Conservation (phyloP, 2,888 invertebrate genomes). For the Torymus tubicola region DNA sequence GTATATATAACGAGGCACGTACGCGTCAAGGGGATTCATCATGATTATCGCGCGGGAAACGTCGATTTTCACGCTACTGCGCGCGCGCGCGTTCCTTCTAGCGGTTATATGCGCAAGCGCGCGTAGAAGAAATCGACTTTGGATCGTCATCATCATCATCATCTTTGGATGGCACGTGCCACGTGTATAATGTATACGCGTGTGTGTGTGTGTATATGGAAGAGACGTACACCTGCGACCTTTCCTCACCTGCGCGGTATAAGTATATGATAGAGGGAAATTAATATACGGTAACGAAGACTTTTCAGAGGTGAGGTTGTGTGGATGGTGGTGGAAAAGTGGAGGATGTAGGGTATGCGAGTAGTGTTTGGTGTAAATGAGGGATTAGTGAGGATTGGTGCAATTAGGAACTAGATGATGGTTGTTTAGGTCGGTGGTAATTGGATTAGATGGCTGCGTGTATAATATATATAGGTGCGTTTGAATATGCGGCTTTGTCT, state of each 20-base stretch:
- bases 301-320: no score
- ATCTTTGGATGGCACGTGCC: conserved; percentile 9
- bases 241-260: conserved; percentile 26
- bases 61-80: conserved; percentile 42
- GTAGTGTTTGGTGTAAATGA: no score
- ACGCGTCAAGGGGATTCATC: no score
- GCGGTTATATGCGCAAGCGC: not conserved
- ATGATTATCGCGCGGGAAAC: conserved; percentile 8
- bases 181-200: not conserved
- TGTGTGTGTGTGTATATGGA: not conserved
- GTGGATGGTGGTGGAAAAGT: no score
- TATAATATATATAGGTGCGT: no score
- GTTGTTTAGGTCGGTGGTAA: no score
- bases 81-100: not conserved
- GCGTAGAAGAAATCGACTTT: conserved; percentile 18
- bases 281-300: not conserved
- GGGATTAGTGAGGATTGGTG: no score
- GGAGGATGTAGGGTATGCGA: no score
- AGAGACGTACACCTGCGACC: conserved; percentile 22
- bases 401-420: no score
- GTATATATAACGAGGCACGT: not conserved
- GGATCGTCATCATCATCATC: conserved; percentile 9
- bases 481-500: no score
- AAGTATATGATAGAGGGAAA: not conserved
- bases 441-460: no score